Evolutionary conservation across 2,888 invertebrate genomes (phyloP).

Genomic region (Prenolepis imparis): DNA sequence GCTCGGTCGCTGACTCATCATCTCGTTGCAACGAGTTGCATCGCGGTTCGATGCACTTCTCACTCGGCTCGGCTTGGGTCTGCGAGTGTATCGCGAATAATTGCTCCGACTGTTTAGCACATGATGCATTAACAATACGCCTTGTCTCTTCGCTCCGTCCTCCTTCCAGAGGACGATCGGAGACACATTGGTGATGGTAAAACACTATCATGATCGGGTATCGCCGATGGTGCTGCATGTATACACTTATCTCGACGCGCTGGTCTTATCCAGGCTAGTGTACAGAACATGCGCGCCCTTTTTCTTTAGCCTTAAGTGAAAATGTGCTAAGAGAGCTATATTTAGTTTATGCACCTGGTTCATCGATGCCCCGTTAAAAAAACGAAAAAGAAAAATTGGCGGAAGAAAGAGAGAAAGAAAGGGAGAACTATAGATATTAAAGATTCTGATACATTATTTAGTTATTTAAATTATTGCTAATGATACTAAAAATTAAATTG

Average conservation of each 20-base stretch:
- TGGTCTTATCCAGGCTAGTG: neutral
- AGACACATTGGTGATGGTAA: neutral
- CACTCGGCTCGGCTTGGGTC: neutral
- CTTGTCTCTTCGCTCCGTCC: neutral
- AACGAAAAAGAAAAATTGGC: neutral
- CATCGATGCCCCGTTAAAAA: neutral
- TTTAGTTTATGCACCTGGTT: slow-evolving; percentile 27
- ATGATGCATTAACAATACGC: slow-evolving; percentile 5
- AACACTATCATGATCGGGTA: neutral
- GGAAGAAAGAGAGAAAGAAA: neutral
- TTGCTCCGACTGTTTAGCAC: slow-evolving; percentile 7
- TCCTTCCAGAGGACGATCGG: neutral
- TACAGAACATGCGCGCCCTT: neutral
- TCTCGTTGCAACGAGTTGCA: slow-evolving; percentile 1
- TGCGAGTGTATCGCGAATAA: slow-evolving; percentile 19
- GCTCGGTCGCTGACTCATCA: slow-evolving; percentile 9
- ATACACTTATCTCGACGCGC: neutral
- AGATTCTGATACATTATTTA: neutral
- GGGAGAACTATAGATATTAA: neutral
- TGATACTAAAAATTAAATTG: neutral
- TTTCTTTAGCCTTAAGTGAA: slow-evolving; percentile 13
- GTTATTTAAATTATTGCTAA: neutral
- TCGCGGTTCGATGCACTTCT: slow-evolving; percentile 53
- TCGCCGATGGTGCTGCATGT: neutral
- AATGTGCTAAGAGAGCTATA: slow-evolving; percentile 11